Evolutionary conservation across 2,888 invertebrate species (phyloP), one percentile per base, ranked within the genome.

Genomic region (Drosophila ezoana): DNA sequence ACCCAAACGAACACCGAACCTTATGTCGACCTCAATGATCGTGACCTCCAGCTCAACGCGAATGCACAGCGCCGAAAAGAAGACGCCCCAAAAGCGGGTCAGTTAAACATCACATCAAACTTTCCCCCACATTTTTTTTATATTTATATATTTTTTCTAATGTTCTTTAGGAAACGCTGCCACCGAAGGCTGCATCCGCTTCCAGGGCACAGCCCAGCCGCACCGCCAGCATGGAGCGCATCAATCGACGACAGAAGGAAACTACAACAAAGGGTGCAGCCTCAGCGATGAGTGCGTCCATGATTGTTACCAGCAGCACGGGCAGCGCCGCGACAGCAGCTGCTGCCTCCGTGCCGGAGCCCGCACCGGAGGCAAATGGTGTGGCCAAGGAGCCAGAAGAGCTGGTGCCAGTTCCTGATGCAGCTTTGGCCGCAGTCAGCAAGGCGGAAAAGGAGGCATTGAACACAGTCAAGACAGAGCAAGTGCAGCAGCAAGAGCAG

Each of bases 361-460:
- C 59, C 10, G 32, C 59, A 11, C 49, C 57, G 4, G 70, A 72
- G 53, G 70, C 73, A 14, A 86, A 84, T n/a, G 86, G 81, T 40
- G 58, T 74, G 48, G 51, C 64, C 57, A 79, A 80, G 60, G 81
- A 76, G 54, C 16, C 6, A 41, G 67, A 54, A 13, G 59, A 72
- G 33, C 44, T 28, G 53, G 63, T 67, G 40, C 58, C 45, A 28
- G 49, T 61, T 60, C 16, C 62, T 20, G 38, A 53, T 3, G 53
- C 61, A 35, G 64, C 28, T 28, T 28, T 40, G 35, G 28, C 45
- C 1, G 51, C 51, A 6, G 75, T 76, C 92, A 93, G 78, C 75
- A 92, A 92, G 82, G 92, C 91, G 51, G 91, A 91, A 75, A 92
- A 91, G 78, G 90, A 92, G 77, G 91, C 91, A 90, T 93, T 90